phyloP scores from a whole-genome alignment of 2,888 invertebrate species.

The Noctua janthe region DNA sequence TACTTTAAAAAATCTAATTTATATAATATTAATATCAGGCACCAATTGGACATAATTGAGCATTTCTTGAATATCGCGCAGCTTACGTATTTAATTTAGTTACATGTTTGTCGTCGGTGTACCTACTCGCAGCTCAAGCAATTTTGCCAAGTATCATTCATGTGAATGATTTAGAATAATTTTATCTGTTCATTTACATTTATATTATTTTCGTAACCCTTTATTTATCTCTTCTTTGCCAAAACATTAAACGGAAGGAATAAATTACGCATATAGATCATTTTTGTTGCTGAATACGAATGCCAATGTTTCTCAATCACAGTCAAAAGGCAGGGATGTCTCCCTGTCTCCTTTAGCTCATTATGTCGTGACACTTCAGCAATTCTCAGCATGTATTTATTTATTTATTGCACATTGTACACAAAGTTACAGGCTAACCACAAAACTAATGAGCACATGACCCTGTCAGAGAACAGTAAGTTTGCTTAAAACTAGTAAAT shows the following conservation, averaged over 20 bases:
- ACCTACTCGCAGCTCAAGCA: neutral
- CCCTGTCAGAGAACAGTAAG: neutral
- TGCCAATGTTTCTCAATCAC: neutral
- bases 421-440: neutral
- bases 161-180: constrained; percentile 47
- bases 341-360: neutral
- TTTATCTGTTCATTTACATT: constrained; percentile 50
- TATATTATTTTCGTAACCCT: constrained; percentile 46
- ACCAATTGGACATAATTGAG: neutral
- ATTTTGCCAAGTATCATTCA: constrained; percentile 10
- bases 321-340: neutral
- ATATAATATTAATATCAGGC: neutral
- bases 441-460: neutral
- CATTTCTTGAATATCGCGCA: neutral
- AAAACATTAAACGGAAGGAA: constrained; percentile 26
- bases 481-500: neutral
- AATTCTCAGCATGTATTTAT: neutral
- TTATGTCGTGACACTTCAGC: neutral
- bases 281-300: neutral
- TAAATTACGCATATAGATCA: constrained; percentile 11
- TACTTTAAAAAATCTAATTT: neutral
- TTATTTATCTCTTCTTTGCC: constrained; percentile 23
- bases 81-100: neutral
- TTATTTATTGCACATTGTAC: neutral
- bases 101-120: neutral